Evolutionary conservation across 2,113 vertebrate species (phyloP).

Genomic region (Nibea albiflora): DNA sequence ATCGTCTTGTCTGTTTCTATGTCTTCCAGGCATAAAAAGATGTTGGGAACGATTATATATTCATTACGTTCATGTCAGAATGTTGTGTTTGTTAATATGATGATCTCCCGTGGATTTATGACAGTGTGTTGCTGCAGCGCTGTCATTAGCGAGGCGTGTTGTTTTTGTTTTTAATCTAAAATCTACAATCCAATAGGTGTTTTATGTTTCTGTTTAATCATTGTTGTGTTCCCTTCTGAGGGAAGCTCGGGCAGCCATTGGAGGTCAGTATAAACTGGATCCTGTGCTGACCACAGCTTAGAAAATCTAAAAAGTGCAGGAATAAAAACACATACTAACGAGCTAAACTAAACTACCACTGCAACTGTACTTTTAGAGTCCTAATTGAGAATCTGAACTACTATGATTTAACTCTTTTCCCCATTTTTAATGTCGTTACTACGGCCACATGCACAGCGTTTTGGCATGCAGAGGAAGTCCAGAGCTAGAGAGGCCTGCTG

Average conservation of each 20-base stretch:
- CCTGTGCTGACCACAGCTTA: not conserved
- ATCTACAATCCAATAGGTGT: too few relatives aligned
- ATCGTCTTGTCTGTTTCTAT: constrained; percentile 1
- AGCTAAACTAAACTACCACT: not conserved
- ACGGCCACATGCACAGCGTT: not conserved
- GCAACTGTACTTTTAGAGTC: not conserved
- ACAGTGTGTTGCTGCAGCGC: too few relatives aligned
- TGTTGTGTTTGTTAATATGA: constrained; percentile 20
- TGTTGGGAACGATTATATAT: not conserved
- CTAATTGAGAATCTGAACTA: too few relatives aligned
- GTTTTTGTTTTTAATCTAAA: too few relatives aligned
- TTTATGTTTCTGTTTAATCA: too few relatives aligned
- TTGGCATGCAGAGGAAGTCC: not conserved
- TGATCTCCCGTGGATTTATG: too few relatives aligned
- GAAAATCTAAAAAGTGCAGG: not conserved
- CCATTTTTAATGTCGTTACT: too few relatives aligned
- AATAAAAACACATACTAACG: not conserved
- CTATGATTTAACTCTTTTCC: too few relatives aligned
- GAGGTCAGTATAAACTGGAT: not conserved
- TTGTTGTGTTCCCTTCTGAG: not conserved
- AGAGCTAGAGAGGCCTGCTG: not conserved
- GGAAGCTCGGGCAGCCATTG: not conserved
- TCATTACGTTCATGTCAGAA: constrained; percentile 17
- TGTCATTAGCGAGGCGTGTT: too few relatives aligned
- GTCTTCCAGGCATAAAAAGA: constrained; percentile 14